phyloP scores from a whole-genome alignment of 2,113 vertebrate genomes.

The Coptodon rendalli region DNA sequence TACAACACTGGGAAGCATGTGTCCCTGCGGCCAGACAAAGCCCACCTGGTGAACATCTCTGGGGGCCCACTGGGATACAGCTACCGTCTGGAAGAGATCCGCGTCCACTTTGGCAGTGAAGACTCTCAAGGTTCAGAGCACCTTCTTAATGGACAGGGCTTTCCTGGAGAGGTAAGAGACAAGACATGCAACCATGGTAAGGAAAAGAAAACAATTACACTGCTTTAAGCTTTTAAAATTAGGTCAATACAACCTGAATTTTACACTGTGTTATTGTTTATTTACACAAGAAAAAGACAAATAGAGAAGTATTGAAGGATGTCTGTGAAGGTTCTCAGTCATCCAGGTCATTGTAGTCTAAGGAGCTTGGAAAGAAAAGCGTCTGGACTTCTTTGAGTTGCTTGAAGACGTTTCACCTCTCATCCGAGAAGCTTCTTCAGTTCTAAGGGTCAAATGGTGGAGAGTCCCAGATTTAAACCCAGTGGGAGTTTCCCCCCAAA shows the following conservation, averaged over 20 bases:
- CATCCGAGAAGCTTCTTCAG: too few species aligned
- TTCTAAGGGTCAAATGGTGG: too few species aligned
- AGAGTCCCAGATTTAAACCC: too few species aligned
- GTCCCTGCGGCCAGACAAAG: conserved; percentile 87
- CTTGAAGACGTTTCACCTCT: too few species aligned
- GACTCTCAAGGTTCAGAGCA: conserved; percentile 90
- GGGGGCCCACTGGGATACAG: conserved; percentile 92
- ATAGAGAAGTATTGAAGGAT: neutral
- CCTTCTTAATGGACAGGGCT: conserved; percentile 90
- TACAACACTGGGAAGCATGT: conserved; percentile 95
- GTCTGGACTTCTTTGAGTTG: too few species aligned
- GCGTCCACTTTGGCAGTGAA: conserved; percentile 90
- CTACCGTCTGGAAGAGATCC: conserved; percentile 88
- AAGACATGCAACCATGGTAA: neutral
- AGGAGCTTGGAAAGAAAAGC: too few species aligned
- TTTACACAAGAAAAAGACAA: neutral
- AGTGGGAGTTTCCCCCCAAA: too few species aligned
- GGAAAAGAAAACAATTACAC: neutral
- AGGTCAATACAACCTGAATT: neutral
- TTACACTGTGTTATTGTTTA: neutral
- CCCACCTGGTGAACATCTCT: conserved; percentile 91
- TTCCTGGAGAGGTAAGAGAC: conserved; percentile 86
- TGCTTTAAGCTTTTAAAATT: neutral
- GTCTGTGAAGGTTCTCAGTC: too few species aligned
- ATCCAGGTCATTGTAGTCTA: too few species aligned